Percentiles rank a stretch among this genome's conserved stretches.
These are phyloP conservation scores for Drosophila phalerata DNA, from an alignment of 2,888 invertebrate species.

Conservation along the genomic window DNA sequence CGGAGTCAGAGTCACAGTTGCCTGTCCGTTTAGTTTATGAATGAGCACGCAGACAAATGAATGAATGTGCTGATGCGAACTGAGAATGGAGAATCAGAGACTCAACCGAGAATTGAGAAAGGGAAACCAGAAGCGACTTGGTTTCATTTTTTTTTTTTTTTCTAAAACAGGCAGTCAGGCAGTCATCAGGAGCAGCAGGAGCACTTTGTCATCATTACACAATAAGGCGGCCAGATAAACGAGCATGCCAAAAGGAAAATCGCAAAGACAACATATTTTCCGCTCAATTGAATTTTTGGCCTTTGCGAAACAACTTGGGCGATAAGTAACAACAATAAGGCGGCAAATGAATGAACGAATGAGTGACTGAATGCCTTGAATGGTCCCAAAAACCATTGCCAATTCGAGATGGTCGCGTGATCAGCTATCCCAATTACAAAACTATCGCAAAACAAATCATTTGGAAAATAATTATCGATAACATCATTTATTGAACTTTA, in stretches of 20 bases:
- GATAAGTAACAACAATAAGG: slow-evolving; percentile 79
- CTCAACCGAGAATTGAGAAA: neutral
- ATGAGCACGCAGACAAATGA: slow-evolving; percentile 69
- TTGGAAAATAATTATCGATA: no score
- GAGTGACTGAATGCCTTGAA: slow-evolving; percentile 36
- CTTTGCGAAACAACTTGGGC: slow-evolving; percentile 79
- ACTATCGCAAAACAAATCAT: no score
- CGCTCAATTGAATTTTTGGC: slow-evolving; percentile 83
- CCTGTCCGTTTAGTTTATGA: slow-evolving; percentile 71
- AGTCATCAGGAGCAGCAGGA: slow-evolving; percentile 42
- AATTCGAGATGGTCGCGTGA: slow-evolving; percentile 68
- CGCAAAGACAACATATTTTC: slow-evolving; percentile 82
- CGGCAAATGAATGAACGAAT: slow-evolving; percentile 66
- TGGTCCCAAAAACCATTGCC: slow-evolving; percentile 38
- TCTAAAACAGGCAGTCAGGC: neutral
- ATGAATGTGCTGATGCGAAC: slow-evolving; percentile 69
- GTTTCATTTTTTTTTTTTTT: neutral
- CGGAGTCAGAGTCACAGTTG: slow-evolving; percentile 2
- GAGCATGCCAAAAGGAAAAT: slow-evolving; percentile 70
- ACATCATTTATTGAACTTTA: no score
- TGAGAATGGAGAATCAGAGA: slow-evolving; percentile 34
- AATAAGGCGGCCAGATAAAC: slow-evolving; percentile 70
- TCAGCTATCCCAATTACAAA: slow-evolving; percentile 4
- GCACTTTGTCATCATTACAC: slow-evolving; percentile 78
- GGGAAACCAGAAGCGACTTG: slow-evolving; percentile 1